Evolutionary conservation across 35 echinoderm and acorn worm genomes (phyloP).

Genomic region (Strongylocentrotus purpuratus): DNA sequence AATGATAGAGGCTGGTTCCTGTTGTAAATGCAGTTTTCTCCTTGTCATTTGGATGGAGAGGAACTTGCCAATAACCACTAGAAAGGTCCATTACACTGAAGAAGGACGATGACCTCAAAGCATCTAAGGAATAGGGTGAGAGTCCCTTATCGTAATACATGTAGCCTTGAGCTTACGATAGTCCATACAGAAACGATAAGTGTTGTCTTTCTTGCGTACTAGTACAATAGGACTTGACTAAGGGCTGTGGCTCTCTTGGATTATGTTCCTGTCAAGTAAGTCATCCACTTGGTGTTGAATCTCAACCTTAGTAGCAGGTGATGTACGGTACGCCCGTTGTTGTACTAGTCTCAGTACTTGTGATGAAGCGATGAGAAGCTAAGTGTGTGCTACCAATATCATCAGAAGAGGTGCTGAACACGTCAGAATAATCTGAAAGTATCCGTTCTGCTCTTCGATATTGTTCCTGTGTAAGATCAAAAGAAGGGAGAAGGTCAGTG

Average conservation of each 20-base stretch:
- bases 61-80: not conserved
- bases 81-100: not conserved
- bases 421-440: too few relatives aligned
- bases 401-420: too few relatives aligned
- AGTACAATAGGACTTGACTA: slow-evolving; percentile 59
- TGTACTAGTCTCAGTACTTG: not conserved
- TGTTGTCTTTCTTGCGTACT: slow-evolving; percentile 55
- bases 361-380: not conserved
- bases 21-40: too few relatives aligned
- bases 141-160: slow-evolving; percentile 9
- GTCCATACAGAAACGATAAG: slow-evolving; percentile 53
- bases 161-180: slow-evolving; percentile 18
- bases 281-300: slow-evolving; percentile 57
- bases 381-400: too few relatives aligned
- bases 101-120: too few relatives aligned
- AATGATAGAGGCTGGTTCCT: too few relatives aligned
- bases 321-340: too few relatives aligned
- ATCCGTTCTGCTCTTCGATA: too few relatives aligned
- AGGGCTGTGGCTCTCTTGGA: slow-evolving; percentile 56
- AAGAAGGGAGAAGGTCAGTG: too few relatives aligned
- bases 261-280: slow-evolving; percentile 48
- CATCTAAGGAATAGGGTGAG: slow-evolving; percentile 27
- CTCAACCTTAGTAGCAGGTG: too few relatives aligned
- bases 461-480: too few relatives aligned
- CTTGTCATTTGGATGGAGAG: too few relatives aligned